phyloP scores from a whole-genome alignment of 1,140 invertebrate species.

The Plectrocnemia conspersa region DNA sequence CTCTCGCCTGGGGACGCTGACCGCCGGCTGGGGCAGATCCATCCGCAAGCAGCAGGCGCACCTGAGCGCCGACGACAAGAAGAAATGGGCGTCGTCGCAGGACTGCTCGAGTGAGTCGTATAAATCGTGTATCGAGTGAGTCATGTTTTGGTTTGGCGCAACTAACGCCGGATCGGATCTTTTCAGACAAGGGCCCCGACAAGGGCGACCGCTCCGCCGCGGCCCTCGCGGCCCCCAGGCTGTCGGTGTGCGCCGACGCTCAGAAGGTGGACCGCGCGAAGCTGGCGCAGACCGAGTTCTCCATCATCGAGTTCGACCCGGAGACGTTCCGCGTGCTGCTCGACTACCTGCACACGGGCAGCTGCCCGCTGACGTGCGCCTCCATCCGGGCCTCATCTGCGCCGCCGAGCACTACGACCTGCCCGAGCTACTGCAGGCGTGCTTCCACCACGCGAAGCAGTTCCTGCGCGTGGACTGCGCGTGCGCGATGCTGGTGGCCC shows the following conservation, averaged over 20 bases:
- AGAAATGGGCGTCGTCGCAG: constrained; percentile 87
- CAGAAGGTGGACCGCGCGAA: constrained; percentile 90
- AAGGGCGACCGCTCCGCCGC: constrained; percentile 72
- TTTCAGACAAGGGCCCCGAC: constrained; percentile 69
- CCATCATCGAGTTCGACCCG: constrained; percentile 91
- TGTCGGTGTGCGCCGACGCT: constrained; percentile 88
- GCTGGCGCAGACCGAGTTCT: constrained; percentile 90
- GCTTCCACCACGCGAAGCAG: constrained; percentile 93
- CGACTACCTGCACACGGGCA: constrained; percentile 89
- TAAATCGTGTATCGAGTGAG: constrained; percentile 9
- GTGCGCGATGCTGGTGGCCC: constrained; percentile 84
- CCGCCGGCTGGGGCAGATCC: constrained; percentile 82
- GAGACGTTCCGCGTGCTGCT: constrained; percentile 87
- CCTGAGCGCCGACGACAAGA: constrained; percentile 77
- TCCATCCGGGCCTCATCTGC: constrained; percentile 90
- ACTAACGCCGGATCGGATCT: constrained; percentile 30
- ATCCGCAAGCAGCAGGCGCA: constrained; percentile 70
- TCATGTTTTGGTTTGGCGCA: no score
- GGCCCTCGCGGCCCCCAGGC: constrained; percentile 73
- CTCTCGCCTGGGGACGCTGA: constrained; percentile 80
- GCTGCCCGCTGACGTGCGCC: constrained; percentile 84
- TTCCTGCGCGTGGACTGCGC: constrained; percentile 85
- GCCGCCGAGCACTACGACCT: constrained; percentile 92
- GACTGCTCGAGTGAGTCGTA: constrained; percentile 78
- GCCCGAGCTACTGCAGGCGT: constrained; percentile 86